Conservation (phyloP, 2,113 vertebrate genomes). For the Marcusenius ussheri region DNA sequence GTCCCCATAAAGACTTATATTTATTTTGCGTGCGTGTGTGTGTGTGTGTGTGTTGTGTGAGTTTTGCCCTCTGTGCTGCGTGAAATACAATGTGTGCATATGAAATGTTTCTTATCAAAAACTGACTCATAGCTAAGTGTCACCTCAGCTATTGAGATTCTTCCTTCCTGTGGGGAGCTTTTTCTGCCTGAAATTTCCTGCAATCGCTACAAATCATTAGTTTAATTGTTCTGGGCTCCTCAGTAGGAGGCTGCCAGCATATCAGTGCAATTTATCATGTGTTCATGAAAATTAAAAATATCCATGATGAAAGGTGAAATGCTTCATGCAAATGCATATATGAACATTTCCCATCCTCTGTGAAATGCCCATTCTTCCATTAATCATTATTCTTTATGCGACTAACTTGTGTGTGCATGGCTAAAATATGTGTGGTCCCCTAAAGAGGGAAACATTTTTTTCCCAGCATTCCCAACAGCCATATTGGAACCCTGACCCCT, state of each 20-base stretch:
- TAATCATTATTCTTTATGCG: not conserved
- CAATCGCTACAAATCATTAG: conserved; percentile 5
- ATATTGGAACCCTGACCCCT: not conserved
- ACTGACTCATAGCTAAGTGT: not conserved
- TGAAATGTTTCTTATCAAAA: not conserved
- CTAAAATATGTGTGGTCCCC: not conserved
- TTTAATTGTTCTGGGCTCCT: conserved; percentile 20
- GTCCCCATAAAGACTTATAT: not conserved
- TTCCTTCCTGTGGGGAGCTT: not conserved
- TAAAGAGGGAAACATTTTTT: not conserved
- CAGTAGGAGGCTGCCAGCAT: not conserved
- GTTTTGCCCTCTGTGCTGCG: not conserved
- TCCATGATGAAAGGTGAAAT: not conserved
- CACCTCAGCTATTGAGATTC: conserved; percentile 8
- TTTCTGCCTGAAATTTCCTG: not conserved
- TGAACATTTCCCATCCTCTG: conserved; percentile 1
- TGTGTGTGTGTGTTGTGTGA: not conserved
- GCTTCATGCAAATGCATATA: not conserved
- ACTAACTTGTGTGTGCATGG: not conserved
- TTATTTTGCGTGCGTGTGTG: not conserved
- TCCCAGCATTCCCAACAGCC: not conserved
- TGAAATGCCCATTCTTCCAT: not conserved
- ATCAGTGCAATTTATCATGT: conserved; percentile 14
- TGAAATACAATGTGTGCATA: not conserved
- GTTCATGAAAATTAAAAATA: conserved; percentile 15